Conservation (phyloP, 1,140 invertebrate species). For the Himalopsyche phryganea region DNA sequence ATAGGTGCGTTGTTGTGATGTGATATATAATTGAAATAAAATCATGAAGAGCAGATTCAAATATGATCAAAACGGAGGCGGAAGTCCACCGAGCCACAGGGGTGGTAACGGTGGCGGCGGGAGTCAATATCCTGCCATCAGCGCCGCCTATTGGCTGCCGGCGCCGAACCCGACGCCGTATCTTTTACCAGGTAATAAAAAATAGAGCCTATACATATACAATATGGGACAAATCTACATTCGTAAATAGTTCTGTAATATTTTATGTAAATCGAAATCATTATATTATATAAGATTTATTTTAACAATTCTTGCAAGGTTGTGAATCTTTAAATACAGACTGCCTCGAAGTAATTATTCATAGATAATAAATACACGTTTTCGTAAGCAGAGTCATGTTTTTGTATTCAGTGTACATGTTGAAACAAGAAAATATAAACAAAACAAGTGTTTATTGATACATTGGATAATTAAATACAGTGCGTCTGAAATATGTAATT, state of each 20-base stretch:
- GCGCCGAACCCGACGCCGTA: conserved; percentile 70
- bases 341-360: too few relatives aligned
- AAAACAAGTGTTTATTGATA: too few relatives aligned
- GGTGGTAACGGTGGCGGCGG: conserved; percentile 37
- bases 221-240: too few relatives aligned
- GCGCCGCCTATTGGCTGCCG: conserved; percentile 74
- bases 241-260: background rate
- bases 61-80: conserved; percentile 43
- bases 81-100: conserved; percentile 35
- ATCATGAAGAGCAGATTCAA: conserved; percentile 39
- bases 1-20: conserved; percentile 6
- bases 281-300: background rate
- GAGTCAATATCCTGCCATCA: conserved; percentile 69
- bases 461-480: too few relatives aligned
- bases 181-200: conserved; percentile 66
- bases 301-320: background rate
- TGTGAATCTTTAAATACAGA: too few relatives aligned
- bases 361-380: too few relatives aligned
- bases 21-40: conserved; percentile 20
- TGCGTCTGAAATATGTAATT: too few relatives aligned
- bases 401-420: too few relatives aligned
- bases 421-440: too few relatives aligned
- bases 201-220: background rate
- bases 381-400: too few relatives aligned
- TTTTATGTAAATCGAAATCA: background rate